phyloP scores from a whole-genome alignment of 2,797 vertebrate species.

The Synanceia verrucosa region DNA sequence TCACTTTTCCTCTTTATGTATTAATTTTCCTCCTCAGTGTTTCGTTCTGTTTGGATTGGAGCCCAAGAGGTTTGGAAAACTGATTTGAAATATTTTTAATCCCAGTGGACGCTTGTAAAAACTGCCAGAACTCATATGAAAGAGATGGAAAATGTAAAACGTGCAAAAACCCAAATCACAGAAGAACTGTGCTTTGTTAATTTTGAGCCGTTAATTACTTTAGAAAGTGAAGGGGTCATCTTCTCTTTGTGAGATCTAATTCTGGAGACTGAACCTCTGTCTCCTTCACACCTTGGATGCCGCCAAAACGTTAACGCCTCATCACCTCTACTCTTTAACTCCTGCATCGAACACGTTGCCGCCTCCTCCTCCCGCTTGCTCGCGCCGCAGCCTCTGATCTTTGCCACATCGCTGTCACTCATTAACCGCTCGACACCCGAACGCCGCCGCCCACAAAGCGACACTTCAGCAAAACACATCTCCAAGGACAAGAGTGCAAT shows the following conservation, averaged over 20 bases:
- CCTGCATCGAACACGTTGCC: not conserved
- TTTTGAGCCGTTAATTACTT: conserved; percentile 36
- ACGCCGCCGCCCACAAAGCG: conserved; percentile 53
- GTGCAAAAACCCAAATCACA: conserved; percentile 19
- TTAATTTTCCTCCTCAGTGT: not conserved
- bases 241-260: conserved; percentile 12
- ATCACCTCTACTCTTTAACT: conserved; percentile 38
- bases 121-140: conserved; percentile 18
- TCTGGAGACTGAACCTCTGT: conserved; percentile 20
- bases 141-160: conserved; percentile 17
- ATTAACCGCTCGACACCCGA: conserved; percentile 49
- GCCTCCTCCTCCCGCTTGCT: not conserved
- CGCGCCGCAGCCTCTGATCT: conserved; percentile 30
- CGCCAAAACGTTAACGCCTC: conserved; percentile 33
- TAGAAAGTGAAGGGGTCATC: conserved; percentile 13
- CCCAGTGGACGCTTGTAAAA: conserved; percentile 30
- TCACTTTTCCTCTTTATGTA: not conserved
- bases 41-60: conserved; percentile 18
- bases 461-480: conserved; percentile 62
- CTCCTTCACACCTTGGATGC: conserved; percentile 24
- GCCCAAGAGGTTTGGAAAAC: conserved; percentile 17
- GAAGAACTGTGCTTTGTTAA: conserved; percentile 38
- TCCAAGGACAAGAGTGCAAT: conserved; percentile 69
- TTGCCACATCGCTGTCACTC: conserved; percentile 49
- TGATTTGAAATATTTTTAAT: conserved; percentile 25